Conservation (phyloP, 2,888 invertebrate species). For the Ennomos fuscantarius region DNA sequence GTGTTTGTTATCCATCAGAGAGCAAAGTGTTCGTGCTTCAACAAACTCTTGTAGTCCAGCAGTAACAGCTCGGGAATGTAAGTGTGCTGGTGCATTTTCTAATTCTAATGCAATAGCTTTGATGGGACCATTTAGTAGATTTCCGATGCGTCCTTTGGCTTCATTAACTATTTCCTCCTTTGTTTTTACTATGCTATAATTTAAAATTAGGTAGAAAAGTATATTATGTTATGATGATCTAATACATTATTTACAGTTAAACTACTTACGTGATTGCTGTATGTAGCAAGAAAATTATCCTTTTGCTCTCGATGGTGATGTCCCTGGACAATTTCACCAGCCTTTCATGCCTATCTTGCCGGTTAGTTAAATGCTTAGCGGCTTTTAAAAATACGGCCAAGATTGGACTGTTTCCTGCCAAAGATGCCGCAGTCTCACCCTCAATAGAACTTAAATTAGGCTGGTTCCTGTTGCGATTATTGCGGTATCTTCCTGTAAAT, state of each 20-base stretch:
- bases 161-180: constrained; percentile 61
- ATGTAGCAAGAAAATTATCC: constrained; percentile 94
- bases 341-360: constrained; percentile 36
- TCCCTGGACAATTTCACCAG: constrained; percentile 38
- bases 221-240: too few species aligned
- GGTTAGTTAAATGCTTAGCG: constrained; percentile 22
- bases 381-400: constrained; percentile 29
- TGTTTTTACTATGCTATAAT: constrained; percentile 65
- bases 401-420: constrained; percentile 26
- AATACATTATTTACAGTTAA: too few species aligned
- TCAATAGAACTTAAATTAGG: background rate
- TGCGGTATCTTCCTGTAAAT: background rate
- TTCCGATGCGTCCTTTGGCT: constrained; percentile 88
- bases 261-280: constrained; percentile 84
- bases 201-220: background rate
- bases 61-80: constrained; percentile 70
- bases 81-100: constrained; percentile 87
- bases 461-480: background rate
- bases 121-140: constrained; percentile 82
- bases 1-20: constrained; percentile 86
- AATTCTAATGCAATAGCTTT: constrained; percentile 90
- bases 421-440: background rate
- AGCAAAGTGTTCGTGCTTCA: constrained; percentile 93
- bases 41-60: constrained; percentile 91
- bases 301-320: constrained; percentile 87